These are phyloP conservation scores for Seladonia tumulorum DNA, from an alignment of 2,888 invertebrate genomes.

Conservation along the genomic window DNA sequence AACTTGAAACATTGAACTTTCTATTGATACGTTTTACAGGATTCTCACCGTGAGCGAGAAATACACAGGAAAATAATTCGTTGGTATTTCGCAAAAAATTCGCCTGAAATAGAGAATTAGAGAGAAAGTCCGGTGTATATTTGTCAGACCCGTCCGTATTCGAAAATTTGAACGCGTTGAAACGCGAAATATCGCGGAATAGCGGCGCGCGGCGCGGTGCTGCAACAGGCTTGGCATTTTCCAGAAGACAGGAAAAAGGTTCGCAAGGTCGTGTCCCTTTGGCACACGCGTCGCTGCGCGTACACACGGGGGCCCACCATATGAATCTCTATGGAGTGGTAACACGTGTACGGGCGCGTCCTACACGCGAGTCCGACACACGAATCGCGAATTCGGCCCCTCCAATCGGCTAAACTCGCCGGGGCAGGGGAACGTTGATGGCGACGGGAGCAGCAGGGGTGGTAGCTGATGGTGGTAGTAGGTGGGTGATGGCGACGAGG, in stretches of 20 bases:
- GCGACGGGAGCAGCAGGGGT: slow-evolving; percentile 31
- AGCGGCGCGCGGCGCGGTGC: not conserved
- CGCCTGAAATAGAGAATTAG: not conserved
- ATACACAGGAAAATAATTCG: no score
- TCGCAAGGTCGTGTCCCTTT: slow-evolving; percentile 38
- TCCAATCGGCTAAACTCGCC: slow-evolving; percentile 58
- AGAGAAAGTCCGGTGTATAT: not conserved
- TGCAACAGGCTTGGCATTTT: slow-evolving; percentile 55
- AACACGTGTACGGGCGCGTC: slow-evolving; percentile 66
- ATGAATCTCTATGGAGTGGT: slow-evolving; percentile 62
- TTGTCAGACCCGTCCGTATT: not conserved
- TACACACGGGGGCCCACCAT: slow-evolving; percentile 22
- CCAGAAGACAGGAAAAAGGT: slow-evolving; percentile 54
- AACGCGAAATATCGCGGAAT: not conserved
- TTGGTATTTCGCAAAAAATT: no score
- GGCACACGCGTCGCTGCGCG: slow-evolving; percentile 1
- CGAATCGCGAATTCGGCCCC: slow-evolving; percentile 60
- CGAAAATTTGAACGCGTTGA: not conserved
- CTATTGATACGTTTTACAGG: not conserved
- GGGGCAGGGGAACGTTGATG: slow-evolving; percentile 51
- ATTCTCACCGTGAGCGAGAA: not conserved
- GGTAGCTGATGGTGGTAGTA: slow-evolving; percentile 43
- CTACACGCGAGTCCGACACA: slow-evolving; percentile 57
- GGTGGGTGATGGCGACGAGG: slow-evolving; percentile 24
- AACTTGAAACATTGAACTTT: no score